Percentiles rank a stretch among this genome's conserved stretches.
Conservation (phyloP, 2,888 invertebrate genomes). For the Allolobophora icterica region DNA sequence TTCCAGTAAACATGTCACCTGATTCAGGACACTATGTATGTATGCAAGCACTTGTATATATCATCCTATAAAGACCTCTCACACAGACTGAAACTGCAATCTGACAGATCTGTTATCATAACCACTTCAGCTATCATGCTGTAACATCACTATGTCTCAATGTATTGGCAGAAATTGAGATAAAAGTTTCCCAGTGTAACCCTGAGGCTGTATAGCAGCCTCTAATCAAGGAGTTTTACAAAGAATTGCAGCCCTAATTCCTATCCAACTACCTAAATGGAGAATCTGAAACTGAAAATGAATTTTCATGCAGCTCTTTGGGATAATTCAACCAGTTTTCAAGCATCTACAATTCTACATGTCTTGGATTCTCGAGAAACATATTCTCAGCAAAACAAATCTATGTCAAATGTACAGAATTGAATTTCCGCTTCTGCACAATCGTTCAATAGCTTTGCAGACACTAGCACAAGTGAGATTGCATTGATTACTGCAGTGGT, state of each 20-base stretch:
- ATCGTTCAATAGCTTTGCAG: background rate
- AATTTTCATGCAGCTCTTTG: background rate
- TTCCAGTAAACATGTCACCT: too few species aligned
- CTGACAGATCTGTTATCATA: background rate
- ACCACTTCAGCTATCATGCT: background rate
- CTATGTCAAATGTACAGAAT: background rate
- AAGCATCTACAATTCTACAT: background rate
- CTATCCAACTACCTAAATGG: background rate
- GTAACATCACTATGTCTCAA: background rate
- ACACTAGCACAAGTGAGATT: background rate
- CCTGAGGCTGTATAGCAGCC: background rate
- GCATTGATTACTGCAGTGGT: background rate
- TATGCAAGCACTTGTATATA: too few species aligned
- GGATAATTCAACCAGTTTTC: background rate
- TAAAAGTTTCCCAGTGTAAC: too few species aligned
- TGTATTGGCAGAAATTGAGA: too few species aligned
- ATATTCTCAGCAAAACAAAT: background rate
- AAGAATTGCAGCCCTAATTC: background rate
- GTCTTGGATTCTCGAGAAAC: background rate
- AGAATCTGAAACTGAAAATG: background rate
- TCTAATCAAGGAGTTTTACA: background rate
- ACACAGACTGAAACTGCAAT: too few species aligned
- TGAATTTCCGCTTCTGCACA: background rate
- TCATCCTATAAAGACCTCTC: too few species aligned
- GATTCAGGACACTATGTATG: too few species aligned